A percentile compares a stretch with the other conserved stretches of the same genome.
Conservation (phyloP, 2,797 vertebrate species). For the Vireo griseus region DNA sequence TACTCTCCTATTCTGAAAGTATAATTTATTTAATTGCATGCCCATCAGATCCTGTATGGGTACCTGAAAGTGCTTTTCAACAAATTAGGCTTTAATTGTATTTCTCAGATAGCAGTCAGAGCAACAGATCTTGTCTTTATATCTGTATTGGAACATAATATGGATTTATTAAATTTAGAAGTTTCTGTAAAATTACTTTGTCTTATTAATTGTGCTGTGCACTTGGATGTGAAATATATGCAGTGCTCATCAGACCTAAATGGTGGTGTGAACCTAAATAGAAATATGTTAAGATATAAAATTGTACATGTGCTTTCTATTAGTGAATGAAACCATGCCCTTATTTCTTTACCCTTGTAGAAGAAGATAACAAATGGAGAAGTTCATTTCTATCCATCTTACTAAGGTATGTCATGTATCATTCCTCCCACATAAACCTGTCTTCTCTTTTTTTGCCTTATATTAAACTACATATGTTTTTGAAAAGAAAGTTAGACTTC, state of each 20-base stretch:
- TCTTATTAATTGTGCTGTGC: neutral
- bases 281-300: neutral
- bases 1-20: neutral
- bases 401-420: neutral
- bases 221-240: neutral
- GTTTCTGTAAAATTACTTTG: neutral
- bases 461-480: neutral
- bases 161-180: neutral
- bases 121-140: neutral
- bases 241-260: neutral
- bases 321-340: neutral
- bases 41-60: neutral
- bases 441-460: neutral
- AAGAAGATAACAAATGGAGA: neutral
- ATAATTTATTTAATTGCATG: neutral
- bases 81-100: conserved; percentile 1
- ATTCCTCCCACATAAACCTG: neutral
- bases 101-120: neutral
- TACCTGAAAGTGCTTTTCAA: neutral
- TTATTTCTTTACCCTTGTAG: neutral
- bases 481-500: neutral
- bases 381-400: neutral
- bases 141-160: neutral
- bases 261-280: neutral
- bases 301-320: neutral